Evolutionary conservation across 1,140 invertebrate genomes (phyloP).

Genomic region (Protaetia brevitarsis): DNA sequence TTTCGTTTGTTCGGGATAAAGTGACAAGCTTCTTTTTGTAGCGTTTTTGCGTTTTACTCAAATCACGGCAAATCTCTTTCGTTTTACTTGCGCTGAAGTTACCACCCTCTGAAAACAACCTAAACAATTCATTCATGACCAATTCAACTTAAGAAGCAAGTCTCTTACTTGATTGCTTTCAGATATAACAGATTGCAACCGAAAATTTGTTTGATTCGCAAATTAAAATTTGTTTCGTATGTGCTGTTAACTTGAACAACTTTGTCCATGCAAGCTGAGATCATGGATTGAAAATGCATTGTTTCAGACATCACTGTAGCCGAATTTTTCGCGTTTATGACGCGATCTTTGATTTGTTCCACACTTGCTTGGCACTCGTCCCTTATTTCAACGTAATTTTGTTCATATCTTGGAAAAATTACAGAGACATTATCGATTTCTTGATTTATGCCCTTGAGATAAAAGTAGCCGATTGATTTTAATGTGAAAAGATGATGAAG

Average conservation of each 20-base stretch:
- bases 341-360: background rate
- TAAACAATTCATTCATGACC: background rate
- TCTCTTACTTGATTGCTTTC: background rate
- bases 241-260: background rate
- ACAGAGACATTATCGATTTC: background rate
- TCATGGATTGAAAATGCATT: background rate
- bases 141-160: background rate
- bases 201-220: background rate
- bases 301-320: background rate
- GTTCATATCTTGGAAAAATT: background rate
- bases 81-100: slow-evolving; percentile 20
- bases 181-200: background rate
- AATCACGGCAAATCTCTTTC: background rate
- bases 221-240: background rate
- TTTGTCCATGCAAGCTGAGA: background rate
- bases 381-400: background rate
- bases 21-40: slow-evolving; percentile 6
- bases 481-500: too few relatives aligned
- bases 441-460: background rate
- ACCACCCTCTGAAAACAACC: slow-evolving; percentile 28
- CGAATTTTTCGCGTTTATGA: background rate
- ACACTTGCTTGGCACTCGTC: background rate
- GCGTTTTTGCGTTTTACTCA: slow-evolving; percentile 20
- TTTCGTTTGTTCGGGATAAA: background rate
- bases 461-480: too few relatives aligned